Conservation (phyloP, 2,113 vertebrate species). For the Pomatostomus ruficeps region DNA sequence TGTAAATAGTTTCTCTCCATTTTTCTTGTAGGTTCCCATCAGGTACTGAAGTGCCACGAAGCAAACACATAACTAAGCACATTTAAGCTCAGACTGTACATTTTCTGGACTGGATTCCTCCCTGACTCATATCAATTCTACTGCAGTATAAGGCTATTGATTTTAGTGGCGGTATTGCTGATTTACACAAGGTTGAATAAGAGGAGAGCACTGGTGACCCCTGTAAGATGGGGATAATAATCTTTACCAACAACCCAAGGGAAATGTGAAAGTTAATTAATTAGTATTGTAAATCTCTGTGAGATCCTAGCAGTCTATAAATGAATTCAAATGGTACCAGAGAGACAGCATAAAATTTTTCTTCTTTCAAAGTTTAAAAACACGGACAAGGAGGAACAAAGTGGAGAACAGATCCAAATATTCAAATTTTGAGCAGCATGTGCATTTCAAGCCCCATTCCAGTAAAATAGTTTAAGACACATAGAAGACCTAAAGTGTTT, state of each 20-base stretch:
- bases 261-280: slow-evolving; percentile 50
- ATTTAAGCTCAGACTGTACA: not conserved
- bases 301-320: slow-evolving; percentile 12
- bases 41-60: not conserved
- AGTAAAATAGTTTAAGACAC: not conserved
- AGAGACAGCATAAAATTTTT: not conserved
- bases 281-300: slow-evolving; percentile 49
- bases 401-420: not conserved
- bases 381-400: not conserved
- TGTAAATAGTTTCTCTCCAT: not conserved
- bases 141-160: not conserved
- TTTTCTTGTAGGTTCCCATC: not conserved
- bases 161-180: slow-evolving; percentile 22
- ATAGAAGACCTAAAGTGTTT: not conserved
- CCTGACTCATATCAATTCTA: not conserved
- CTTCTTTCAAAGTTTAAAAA: slow-evolving; percentile 16
- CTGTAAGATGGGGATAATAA: slow-evolving; percentile 18
- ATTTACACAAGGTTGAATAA: slow-evolving; percentile 46
- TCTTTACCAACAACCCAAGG: slow-evolving; percentile 32
- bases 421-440: not conserved
- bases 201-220: slow-evolving; percentile 3
- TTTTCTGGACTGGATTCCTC: not conserved
- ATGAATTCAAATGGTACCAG: slow-evolving; percentile 15
- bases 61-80: not conserved
- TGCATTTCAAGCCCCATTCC: not conserved